Percentiles rank a stretch among this genome's conserved stretches.
Evolutionary conservation across 2,113 vertebrate species (phyloP).

Genomic region (Tringa solitaria): DNA sequence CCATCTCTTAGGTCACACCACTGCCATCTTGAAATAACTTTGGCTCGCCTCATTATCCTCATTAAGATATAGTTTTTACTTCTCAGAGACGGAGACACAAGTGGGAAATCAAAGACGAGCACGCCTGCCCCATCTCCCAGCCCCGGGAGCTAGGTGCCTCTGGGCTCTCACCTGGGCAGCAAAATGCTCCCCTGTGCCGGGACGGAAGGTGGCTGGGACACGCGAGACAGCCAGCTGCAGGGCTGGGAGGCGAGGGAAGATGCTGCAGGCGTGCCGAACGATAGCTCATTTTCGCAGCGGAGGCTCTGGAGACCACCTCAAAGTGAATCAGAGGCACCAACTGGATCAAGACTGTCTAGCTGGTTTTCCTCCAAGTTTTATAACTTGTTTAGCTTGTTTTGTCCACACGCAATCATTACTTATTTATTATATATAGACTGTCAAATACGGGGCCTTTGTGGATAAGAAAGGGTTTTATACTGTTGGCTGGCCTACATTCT

Average conservation of each 20-base stretch:
- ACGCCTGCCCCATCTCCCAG: fast-evolving
- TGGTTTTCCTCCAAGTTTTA: not conserved
- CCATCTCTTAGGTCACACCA: not conserved
- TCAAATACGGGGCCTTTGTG: slow-evolving; percentile 17
- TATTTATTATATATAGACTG: slow-evolving; percentile 26
- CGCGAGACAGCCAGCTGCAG: not conserved
- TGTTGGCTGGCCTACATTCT: slow-evolving; percentile 35
- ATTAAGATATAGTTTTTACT: not conserved
- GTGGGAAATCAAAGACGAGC: not conserved
- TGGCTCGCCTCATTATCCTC: not conserved
- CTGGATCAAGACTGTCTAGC: not conserved
- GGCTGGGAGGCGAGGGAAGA: not conserved
- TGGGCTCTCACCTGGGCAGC: not conserved
- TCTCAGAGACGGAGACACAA: fast-evolving
- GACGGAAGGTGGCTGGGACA: not conserved
- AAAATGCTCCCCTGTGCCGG: not conserved
- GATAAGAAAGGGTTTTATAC: not conserved
- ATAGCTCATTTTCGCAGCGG: not conserved
- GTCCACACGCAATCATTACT: not conserved
- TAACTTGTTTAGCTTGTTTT: not conserved
- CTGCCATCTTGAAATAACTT: not conserved
- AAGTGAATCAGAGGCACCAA: not conserved
- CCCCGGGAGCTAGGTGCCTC: not conserved
- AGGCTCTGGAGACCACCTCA: not conserved
- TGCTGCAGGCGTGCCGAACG: fast-evolving